Base-by-base conservation (phyloP, 2,113 vertebrate genomes). In the Merops nubicus region DNA sequence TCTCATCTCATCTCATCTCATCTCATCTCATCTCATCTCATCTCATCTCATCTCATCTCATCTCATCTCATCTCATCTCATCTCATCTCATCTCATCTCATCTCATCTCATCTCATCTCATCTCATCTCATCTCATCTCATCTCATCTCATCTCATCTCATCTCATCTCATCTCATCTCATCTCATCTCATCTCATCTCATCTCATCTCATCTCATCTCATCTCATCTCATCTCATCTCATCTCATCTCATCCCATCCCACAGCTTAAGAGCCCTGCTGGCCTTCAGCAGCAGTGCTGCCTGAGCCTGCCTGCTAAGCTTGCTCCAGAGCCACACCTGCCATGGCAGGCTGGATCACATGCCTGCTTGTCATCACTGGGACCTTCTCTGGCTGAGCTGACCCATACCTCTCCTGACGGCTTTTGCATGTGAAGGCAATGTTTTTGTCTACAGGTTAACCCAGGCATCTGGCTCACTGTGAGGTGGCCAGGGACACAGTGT, bases 301-400 rank as follows among this genome's bases (percentile, higher is more conserved):
- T 25, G 15, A 51, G 21, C 18, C 72, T 69, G n/a, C 21, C 62
- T 74, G 45, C 72, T 18, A 19, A 31, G 59, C 64, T 42, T 13
- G 20, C 67, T 34, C 83, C 84, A 47, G 70, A 38, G 63, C 48
- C 42, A 68, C 18, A 6, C 29, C 51, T 34, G 40, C 2, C 50
- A 20, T 1, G 0, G 4, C 6, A 5, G 42, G 36, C 38, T 8
- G 33, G 64, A 9, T 12, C 51, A 42, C 12, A 2, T 3, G 1
- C 45, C 54, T 1, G 2, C 73, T 91, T 45, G 51, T 22, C 38
- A 36, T 28, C 77, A 31, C 51, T n/a, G 31, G 26, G 25, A 36
- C 29, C 38, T 59, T 42, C n/a, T 68, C 59, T 28, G 20, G 17
- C 56, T 48, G 47, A 54, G 50, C 6, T 45, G 72, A 19, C 3